Evolutionary conservation across 92 coral and sea anemone genomes (phyloP).

Genomic region (Phenganax subtilis): DNA sequence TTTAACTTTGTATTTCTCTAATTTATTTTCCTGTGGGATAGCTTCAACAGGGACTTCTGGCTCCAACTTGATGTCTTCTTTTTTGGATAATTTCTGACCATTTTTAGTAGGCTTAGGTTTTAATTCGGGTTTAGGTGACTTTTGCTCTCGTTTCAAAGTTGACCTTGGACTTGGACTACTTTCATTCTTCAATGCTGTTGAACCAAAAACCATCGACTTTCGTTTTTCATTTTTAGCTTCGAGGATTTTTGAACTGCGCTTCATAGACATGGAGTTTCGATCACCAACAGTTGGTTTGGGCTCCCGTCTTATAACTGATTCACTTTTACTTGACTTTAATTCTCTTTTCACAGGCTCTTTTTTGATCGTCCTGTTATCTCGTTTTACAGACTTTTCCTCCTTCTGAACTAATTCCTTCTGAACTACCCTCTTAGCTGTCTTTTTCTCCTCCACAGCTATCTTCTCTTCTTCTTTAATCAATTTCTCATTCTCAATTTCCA

Average conservation of each 20-base stretch:
- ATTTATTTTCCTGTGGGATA: background rate
- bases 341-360: background rate
- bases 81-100: slow-evolving; percentile 7
- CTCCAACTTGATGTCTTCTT: background rate
- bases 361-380: slow-evolving; percentile 9
- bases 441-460: too few relatives aligned
- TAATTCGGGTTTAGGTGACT: background rate
- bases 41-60: background rate
- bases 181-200: background rate
- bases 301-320: background rate
- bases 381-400: background rate
- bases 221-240: background rate
- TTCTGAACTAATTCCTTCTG: background rate
- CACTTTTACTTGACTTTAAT: background rate
- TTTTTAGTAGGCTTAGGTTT: slow-evolving; percentile 5
- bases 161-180: slow-evolving; percentile 12
- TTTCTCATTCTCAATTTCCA: background rate
- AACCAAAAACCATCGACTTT: background rate
- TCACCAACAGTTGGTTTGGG: background rate
- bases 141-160: background rate
- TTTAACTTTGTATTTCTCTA: slow-evolving; percentile 12
- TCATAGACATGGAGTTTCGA: background rate
- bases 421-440: too few relatives aligned
- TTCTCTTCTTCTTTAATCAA: background rate
- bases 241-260: background rate